phyloP scores from a whole-genome alignment of 2,888 invertebrate species.

The Rotaria socialis region DNA sequence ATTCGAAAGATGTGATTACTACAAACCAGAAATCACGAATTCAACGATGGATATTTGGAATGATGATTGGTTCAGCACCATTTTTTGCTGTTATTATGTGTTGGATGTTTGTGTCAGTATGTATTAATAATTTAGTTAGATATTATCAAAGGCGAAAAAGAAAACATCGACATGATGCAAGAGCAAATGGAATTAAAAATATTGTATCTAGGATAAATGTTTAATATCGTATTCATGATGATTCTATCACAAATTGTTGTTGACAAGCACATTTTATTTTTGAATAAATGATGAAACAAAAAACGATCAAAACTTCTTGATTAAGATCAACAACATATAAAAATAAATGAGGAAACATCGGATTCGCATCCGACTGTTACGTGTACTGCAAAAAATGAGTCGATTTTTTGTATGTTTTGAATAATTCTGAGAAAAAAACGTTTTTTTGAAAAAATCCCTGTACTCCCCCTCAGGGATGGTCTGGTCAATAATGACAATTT shows the following conservation, averaged over 20 bases:
- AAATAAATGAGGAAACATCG: no score
- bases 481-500: no score
- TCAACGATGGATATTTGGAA: constrained; percentile 4
- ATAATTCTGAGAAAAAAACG: no score
- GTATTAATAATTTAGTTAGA: not conserved
- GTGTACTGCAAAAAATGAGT: no score
- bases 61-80: constrained; percentile 30
- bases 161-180: not conserved
- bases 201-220: not conserved
- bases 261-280: not conserved
- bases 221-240: not conserved
- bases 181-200: not conserved
- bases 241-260: not conserved
- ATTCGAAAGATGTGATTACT: not conserved
- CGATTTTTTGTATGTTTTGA: no score
- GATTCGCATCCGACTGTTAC: no score
- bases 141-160: not conserved
- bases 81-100: not conserved
- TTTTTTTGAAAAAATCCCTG: no score
- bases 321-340: no score
- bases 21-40: not conserved
- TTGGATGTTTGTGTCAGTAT: constrained; percentile 18
- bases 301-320: no score
- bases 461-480: no score
- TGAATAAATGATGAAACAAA: not conserved